Evolutionary conservation across 2,888 invertebrate species (phyloP), one percentile per base, ranked within the genome.

Genomic region (Isotomurus palustris): DNA sequence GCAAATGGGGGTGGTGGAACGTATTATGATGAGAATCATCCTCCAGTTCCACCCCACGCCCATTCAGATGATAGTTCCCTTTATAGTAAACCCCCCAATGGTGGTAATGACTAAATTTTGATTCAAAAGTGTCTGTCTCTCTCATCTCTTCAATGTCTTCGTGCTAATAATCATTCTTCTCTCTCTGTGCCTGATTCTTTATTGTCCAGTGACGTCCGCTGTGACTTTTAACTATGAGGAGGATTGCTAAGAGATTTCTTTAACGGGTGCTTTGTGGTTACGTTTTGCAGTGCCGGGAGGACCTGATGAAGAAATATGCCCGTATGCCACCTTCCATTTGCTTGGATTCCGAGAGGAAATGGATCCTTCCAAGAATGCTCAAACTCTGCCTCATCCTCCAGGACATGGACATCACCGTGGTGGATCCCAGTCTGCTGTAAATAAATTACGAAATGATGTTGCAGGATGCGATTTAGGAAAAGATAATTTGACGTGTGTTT

Each of bases 231-330:
- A n/a, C n/a, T n/a, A n/a, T n/a, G n/a, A n/a, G 32, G 8, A 12
- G 32, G 10, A 12, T 32, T 32, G 32, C 12, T 10, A 10, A 10
- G 12, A 12, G 32, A 32, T 10, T 32, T 32, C 10, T 32, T 12
- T 32, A 32, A 32, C 12, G 8, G 12, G 32, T 32, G 32, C 10
- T 8, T 32, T 12, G 10, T 32, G 32, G 32, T n/a, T n/a, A n/a
- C n/a, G n/a, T n/a, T 48, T 35, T 61, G 4, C 28, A 62, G 56
- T 56, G 54, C 63, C 66, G 24, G 68, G 69, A 44, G 91, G 91
- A 76, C 90, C 91, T 86, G 91, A 94, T 76, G 93, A 93, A 74
- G 93, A 94, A 77, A 93, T 94, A 76, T 93, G 93, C 78, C 94
- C 94, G 41, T 94, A 94, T 78, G 94, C 94, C 8, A 94, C 94